Evolutionary conservation across 2,888 invertebrate species (phyloP).

Genomic region (Apomyelois bistriatella): DNA sequence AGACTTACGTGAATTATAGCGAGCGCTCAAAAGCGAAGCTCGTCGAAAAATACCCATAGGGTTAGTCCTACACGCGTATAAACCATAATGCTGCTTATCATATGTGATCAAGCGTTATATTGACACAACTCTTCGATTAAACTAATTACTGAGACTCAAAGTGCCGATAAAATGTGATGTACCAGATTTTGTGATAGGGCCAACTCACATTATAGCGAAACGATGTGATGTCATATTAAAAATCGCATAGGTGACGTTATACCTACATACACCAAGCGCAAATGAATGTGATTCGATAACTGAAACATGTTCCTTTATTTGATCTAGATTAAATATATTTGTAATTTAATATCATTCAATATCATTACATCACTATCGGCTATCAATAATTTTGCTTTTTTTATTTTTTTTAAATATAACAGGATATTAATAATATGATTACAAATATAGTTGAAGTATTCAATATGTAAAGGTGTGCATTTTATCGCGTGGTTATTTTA

Average conservation of each 20-base stretch:
- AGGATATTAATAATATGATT: no score
- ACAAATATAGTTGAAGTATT: no score
- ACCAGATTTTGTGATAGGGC: slow-evolving; percentile 4
- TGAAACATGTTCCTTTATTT: no score
- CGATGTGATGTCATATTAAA: background rate
- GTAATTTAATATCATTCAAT: no score
- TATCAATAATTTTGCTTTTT: no score
- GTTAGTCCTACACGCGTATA: background rate
- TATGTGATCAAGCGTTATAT: slow-evolving; percentile 17
- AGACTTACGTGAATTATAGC: background rate
- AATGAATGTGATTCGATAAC: no score
- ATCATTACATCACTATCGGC: no score
- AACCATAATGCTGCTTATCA: slow-evolving; percentile 5
- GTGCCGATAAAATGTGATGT: slow-evolving; percentile 4
- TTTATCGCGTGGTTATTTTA: no score
- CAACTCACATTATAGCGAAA: background rate
- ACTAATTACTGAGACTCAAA: slow-evolving; percentile 18
- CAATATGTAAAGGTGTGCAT: no score
- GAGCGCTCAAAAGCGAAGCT: background rate
- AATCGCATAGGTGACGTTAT: background rate
- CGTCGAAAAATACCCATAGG: background rate
- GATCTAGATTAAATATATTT: no score
- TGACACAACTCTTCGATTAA: slow-evolving; percentile 17
- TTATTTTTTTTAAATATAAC: no score
- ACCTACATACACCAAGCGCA: background rate